These are phyloP conservation scores for Monochamus alternatus DNA, from an alignment of 2,888 invertebrate genomes.

Conservation along the genomic window DNA sequence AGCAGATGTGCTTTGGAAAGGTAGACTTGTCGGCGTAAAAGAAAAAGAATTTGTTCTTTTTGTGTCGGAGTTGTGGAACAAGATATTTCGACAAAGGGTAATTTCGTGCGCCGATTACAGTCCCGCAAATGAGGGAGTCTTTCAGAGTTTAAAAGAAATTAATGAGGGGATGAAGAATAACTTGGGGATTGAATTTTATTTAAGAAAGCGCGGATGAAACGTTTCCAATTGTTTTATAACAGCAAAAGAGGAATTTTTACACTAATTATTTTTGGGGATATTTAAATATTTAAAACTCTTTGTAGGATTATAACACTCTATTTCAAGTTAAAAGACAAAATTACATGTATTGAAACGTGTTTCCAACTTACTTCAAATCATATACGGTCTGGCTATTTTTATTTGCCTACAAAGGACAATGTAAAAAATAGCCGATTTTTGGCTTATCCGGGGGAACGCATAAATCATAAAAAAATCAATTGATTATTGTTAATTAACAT, in stretches of 20 bases:
- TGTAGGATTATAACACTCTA: background rate
- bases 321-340: too few relatives aligned
- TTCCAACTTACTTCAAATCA: too few relatives aligned
- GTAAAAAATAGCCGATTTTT: too few relatives aligned
- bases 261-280: conserved; percentile 1
- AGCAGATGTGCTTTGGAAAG: background rate
- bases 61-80: background rate
- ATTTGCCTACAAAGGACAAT: too few relatives aligned
- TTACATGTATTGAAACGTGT: too few relatives aligned
- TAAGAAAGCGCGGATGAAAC: too few relatives aligned
- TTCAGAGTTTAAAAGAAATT: background rate
- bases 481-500: too few relatives aligned
- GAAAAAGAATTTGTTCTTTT: background rate
- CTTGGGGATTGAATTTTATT: background rate
- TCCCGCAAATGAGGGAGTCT: background rate
- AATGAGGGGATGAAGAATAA: background rate
- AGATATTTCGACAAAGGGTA: background rate
- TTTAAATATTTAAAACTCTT: background rate
- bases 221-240: too few relatives aligned
- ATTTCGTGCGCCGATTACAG: background rate
- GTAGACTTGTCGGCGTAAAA: background rate
- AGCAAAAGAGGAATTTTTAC: background rate
- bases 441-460: too few relatives aligned
- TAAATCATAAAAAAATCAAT: too few relatives aligned
- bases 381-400: too few relatives aligned